Evolutionary conservation across 2,113 vertebrate species (phyloP).

Genomic region (Catharus bicknelli): DNA sequence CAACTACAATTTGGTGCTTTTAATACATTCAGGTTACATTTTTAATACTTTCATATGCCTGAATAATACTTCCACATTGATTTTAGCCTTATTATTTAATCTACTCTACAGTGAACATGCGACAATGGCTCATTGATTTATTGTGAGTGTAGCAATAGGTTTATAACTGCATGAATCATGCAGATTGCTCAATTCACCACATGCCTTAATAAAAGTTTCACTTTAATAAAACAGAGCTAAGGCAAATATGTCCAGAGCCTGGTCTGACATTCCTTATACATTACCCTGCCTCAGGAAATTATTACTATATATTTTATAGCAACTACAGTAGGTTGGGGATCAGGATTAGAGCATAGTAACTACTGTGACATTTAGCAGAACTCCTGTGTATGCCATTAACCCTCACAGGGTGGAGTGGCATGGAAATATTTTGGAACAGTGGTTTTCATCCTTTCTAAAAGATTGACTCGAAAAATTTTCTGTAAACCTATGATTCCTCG

Average conservation of each 20-base stretch:
- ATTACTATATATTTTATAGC: constrained; percentile 87
- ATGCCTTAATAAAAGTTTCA: constrained; percentile 87
- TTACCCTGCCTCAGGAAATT: constrained; percentile 86
- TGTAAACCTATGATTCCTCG: background rate
- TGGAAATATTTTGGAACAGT: constrained; percentile 23
- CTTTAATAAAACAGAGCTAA: constrained; percentile 84
- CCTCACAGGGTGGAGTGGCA: constrained; percentile 48
- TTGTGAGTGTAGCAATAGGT: constrained; percentile 77
- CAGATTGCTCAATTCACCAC: constrained; percentile 82
- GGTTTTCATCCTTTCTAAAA: background rate
- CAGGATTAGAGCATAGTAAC: constrained; percentile 83
- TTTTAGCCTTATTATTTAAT: constrained; percentile 71
- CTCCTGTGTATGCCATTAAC: constrained; percentile 71
- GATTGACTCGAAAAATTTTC: background rate
- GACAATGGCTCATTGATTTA: constrained; percentile 80
- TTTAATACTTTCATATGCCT: constrained; percentile 75
- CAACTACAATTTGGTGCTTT: constrained; percentile 59
- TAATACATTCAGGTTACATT: constrained; percentile 59
- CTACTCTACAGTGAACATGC: constrained; percentile 63
- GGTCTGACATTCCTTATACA: constrained; percentile 84
- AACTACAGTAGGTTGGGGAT: constrained; percentile 80
- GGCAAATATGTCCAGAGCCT: constrained; percentile 81
- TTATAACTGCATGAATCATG: constrained; percentile 83
- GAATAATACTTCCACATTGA: constrained; percentile 76
- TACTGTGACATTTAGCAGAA: constrained; percentile 85